phyloP scores from a whole-genome alignment of 1,140 invertebrate genomes.

The Solenopsis fugax region DNA sequence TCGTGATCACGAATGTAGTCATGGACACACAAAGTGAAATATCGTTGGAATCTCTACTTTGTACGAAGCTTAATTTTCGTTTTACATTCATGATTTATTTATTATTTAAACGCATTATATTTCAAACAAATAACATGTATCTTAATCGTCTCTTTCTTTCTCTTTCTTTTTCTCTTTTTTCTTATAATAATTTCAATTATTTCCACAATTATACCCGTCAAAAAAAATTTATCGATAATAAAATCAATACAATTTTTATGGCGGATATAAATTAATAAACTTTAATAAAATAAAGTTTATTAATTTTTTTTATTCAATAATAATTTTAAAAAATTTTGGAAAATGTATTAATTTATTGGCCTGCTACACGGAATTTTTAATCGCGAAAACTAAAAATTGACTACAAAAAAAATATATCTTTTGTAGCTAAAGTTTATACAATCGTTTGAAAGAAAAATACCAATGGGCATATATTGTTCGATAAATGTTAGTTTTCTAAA shows the following conservation, averaged over 20 bases:
- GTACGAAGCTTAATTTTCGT: neutral
- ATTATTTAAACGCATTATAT: neutral
- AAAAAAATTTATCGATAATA: no score
- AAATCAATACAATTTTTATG: no score
- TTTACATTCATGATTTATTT: neutral
- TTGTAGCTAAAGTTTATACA: neutral
- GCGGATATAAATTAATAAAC: no score
- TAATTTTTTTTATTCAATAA: neutral
- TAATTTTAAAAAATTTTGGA: neutral
- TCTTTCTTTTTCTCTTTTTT: neutral
- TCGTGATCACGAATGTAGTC: conserved; percentile 3
- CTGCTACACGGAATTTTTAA: neutral
- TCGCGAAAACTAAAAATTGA: neutral
- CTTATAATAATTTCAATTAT: neutral
- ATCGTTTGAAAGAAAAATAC: conserved; percentile 2
- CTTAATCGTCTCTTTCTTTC: neutral
- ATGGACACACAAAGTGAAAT: neutral
- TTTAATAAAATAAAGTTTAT: no score
- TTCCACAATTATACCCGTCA: neutral
- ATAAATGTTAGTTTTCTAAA: conserved; percentile 40
- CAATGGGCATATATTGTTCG: neutral
- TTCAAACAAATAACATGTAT: neutral
- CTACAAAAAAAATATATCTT: neutral
- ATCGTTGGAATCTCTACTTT: neutral
- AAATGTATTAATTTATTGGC: neutral